phyloP scores from a whole-genome alignment of 1,140 invertebrate species.

The Drosophila pectinifera region DNA sequence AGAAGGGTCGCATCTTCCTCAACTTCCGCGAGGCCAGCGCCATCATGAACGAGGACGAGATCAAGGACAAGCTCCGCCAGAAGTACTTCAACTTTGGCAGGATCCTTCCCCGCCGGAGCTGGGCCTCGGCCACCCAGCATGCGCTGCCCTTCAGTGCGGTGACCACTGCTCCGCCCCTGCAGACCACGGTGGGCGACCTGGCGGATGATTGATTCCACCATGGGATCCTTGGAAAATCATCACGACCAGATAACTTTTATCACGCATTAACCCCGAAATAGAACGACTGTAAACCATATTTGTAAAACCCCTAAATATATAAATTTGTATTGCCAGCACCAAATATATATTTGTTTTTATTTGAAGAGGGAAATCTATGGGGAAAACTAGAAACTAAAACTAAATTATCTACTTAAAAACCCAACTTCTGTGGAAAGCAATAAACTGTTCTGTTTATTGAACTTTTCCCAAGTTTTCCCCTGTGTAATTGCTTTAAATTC shows the following conservation, averaged over 20 bases:
- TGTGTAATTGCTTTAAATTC: background rate
- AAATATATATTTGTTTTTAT: background rate
- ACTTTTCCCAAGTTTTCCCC: background rate
- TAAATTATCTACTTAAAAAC: too few relatives aligned
- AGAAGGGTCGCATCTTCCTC: constrained; percentile 81
- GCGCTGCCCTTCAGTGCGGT: constrained; percentile 69
- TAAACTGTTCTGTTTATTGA: background rate
- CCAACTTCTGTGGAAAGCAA: background rate
- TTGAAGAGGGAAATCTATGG: too few relatives aligned
- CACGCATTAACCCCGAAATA: constrained; percentile 10
- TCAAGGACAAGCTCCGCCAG: constrained; percentile 80
- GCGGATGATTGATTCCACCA: constrained; percentile 61
- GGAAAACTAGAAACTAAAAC: background rate
- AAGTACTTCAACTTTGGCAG: constrained; percentile 82
- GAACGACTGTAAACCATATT: constrained; percentile 33
- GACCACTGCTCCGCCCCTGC: constrained; percentile 47
- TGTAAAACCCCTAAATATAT: constrained; percentile 38
- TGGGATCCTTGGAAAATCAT: background rate
- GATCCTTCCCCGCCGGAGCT: constrained; percentile 76
- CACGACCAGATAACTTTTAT: too few relatives aligned
- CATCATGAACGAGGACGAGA: constrained; percentile 84
- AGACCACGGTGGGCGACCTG: constrained; percentile 61
- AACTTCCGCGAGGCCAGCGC: constrained; percentile 83
- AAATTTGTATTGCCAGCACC: constrained; percentile 46
- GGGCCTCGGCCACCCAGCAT: constrained; percentile 81